Base-by-base conservation (phyloP, 2,113 vertebrate genomes). In the Ctenodactylus gundi region DNA sequence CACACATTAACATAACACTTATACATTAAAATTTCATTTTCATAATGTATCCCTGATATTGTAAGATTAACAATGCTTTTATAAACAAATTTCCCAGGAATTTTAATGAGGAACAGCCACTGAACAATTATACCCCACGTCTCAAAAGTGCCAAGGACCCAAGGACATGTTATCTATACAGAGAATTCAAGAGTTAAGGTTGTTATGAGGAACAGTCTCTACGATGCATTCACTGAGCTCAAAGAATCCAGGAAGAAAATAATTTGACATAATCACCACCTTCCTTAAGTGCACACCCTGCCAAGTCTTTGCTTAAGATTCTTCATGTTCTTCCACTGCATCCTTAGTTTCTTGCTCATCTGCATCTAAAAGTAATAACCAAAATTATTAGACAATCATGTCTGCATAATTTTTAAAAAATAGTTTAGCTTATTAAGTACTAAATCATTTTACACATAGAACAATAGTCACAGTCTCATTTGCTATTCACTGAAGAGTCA, bases 361-460 rank as follows among this genome's bases (percentile, higher is more conserved):
- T 98, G 97, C 55, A 95, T 85, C 94, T 89, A 97, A 97, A 94
- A 94, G 90, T 49, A 95, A 90, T 31, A 91, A 76, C 29, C 94
- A 88, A 21, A 89, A 23, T 82, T 65, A 91, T 80, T 78, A 92
- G 34, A 41, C 0, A 60, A 60, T 73, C 55, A 78, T 44, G 21
- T 55, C 29, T 51, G 9, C 34, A 89, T 34, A 67, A 87, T 87
- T 90, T 87, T n/a, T 91, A 34, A 87, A 93, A 97, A 94, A 83
- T 10, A n/a, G 68, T 29, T 89, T 15, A 29, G 13, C 31, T 41
- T 55, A 10, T 53, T 84, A 57, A 81, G 39, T 10, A 82, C 18
- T 67, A 44, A 88, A 57, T 55, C 41, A 14, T 93, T 82, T 75
- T 55, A 65, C 53, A 78, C 23, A 81, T 44, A 14, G 84, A 9